Evolutionary conservation across 2,888 invertebrate genomes (phyloP).

Genomic region (Epirrhoe tristata): DNA sequence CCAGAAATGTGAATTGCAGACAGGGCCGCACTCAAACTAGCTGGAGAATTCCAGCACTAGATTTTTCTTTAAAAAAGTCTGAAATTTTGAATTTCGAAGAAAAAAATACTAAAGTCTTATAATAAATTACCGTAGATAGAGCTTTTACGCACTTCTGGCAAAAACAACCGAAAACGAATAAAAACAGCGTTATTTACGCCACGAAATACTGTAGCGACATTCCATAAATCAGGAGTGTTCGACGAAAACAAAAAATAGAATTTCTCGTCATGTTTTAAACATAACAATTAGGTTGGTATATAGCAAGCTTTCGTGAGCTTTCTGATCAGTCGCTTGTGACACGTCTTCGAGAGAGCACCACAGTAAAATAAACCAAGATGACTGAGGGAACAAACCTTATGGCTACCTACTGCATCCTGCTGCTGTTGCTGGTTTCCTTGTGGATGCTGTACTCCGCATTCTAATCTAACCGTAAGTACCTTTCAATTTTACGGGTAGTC

Average conservation of each 20-base stretch:
- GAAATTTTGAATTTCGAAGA: background rate
- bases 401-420: constrained; percentile 88
- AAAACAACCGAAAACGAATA: constrained; percentile 30
- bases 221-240: constrained; percentile 67
- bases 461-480: constrained; percentile 62
- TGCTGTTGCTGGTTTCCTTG: constrained; percentile 86
- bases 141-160: background rate
- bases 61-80: background rate
- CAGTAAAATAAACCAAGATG: constrained; percentile 33
- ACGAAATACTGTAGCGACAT: constrained; percentile 53
- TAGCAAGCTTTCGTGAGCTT: constrained; percentile 58
- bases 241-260: constrained; percentile 68
- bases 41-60: constrained; percentile 66
- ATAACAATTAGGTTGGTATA: constrained; percentile 58
- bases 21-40: constrained; percentile 66
- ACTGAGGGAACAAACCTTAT: constrained; percentile 87
- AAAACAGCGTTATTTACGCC: constrained; percentile 23
- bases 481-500: constrained; percentile 23
- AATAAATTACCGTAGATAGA: constrained; percentile 5
- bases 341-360: constrained; percentile 56
- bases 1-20: constrained; percentile 65
- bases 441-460: constrained; percentile 89
- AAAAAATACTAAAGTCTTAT: background rate
- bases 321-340: constrained; percentile 66
- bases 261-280: constrained; percentile 59